Evolutionary conservation across 2,888 invertebrate species (phyloP), one percentile per base, ranked within the genome.

Genomic region (Microctonus aethiopoides): DNA sequence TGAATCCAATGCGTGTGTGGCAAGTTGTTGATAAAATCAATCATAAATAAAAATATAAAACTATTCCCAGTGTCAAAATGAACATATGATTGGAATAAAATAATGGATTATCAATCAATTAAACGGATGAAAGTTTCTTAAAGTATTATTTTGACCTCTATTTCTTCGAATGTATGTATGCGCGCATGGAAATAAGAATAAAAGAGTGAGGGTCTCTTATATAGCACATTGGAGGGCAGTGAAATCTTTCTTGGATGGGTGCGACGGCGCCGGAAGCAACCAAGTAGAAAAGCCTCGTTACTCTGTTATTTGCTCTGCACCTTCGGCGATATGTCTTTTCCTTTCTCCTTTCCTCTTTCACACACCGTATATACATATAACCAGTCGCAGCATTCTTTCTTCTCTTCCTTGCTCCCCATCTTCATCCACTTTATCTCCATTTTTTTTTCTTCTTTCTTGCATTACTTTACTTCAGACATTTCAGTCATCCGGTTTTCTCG

Each of bases 221-320:
- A n/a, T n/a, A n/a, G 39, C 39, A 11, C 34, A 41, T 56, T 39
- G 24, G 3, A 56, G 22, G 24, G 56, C 56, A 56, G 36, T 65
- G 39, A 16, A 65, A 56, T 65, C 56, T 65, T 39, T 39, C 26
- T n/a, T 56, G 24, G 36, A 36, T 32, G 39, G 16, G 65, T 41
- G 16, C 11, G 26, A 57, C 22, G 39, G 39, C 36, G 65, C 56
- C 56, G 39, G 56, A 65, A 65, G 65, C 56, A 56, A 24, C 65
- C 56, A 65, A 65, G 56, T 56, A 56, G 56, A 67, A 67, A 67
- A 67, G 59, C 22, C 59, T 59, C 46, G 66, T 67, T 67, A 67
- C 57, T 32, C 6, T 59, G 22, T 34, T 67, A 57, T 67, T 57
- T 67, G 59, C 46, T 67, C 51, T 41, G 51, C 51, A 67, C 59